A percentile compares a stretch with the other conserved stretches of the same genome.
Conservation (phyloP, 1,140 invertebrate species). For the Neodiprion pinetum region DNA sequence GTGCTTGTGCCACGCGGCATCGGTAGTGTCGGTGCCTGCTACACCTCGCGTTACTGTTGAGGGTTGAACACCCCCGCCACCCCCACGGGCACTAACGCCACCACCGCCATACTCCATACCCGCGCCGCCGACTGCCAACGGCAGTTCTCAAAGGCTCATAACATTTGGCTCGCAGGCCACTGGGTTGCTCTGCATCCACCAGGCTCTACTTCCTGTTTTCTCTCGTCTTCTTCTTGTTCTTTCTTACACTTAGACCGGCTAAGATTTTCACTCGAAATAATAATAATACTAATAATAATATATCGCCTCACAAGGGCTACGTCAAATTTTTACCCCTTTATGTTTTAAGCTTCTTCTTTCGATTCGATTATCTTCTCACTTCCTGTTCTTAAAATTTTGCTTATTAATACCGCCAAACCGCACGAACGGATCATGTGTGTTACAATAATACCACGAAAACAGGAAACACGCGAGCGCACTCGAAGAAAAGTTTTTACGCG, state of each 20-base stretch:
- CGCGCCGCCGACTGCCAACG: conserved; percentile 49
- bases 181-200: conserved; percentile 25
- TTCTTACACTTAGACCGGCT: not conserved
- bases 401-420: too few relatives aligned
- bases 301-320: too few relatives aligned
- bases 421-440: too few relatives aligned
- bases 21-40: conserved; percentile 57
- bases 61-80: conserved; percentile 56
- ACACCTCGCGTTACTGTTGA: conserved; percentile 51
- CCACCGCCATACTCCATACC: conserved; percentile 55
- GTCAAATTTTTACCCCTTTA: too few relatives aligned
- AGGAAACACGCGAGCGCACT: too few relatives aligned
- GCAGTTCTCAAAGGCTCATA: conserved; percentile 48
- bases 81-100: conserved; percentile 44
- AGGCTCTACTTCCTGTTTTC: conserved; percentile 20
- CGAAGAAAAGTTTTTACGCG: too few relatives aligned
- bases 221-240: conserved; percentile 20
- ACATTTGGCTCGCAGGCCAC: conserved; percentile 43
- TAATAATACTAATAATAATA: too few relatives aligned
- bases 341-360: too few relatives aligned
- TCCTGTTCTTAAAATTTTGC: too few relatives aligned
- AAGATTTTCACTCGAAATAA: too few relatives aligned
- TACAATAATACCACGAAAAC: too few relatives aligned
- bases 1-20: conserved; percentile 60
- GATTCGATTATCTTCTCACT: too few relatives aligned